Evolutionary conservation across 1,140 invertebrate genomes (phyloP).

Genomic region (Spodoptera frugiperda): DNA sequence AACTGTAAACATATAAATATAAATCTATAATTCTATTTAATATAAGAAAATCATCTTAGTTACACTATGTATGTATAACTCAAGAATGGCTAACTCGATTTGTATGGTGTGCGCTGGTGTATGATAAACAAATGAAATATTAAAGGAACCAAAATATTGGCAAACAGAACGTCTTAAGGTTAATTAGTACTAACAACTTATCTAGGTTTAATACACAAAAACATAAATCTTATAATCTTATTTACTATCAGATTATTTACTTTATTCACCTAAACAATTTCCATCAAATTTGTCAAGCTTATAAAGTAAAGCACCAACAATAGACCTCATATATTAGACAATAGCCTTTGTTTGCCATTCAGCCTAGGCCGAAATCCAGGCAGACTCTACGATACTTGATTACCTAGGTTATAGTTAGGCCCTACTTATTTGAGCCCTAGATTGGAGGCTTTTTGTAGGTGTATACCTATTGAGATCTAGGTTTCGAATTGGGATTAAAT

Average conservation of each 20-base stretch:
- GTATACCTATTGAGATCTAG: neutral
- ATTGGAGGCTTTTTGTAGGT: neutral
- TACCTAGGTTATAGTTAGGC: constrained; percentile 6
- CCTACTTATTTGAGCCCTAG: neutral
- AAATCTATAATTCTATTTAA: too few species aligned
- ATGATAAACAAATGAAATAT: too few species aligned
- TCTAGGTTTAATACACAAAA: neutral
- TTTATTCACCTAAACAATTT: neutral
- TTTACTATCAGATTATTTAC: neutral
- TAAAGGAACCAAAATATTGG: too few species aligned
- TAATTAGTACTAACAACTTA: too few species aligned
- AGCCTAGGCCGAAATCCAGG: constrained; percentile 2
- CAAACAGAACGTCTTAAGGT: too few species aligned
- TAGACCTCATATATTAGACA: neutral
- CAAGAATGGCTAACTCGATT: too few species aligned
- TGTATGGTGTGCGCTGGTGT: too few species aligned
- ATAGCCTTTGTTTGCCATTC: neutral
- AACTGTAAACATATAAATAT: too few species aligned
- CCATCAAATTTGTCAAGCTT: too few species aligned
- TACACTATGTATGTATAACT: too few species aligned
- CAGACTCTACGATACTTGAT: neutral
- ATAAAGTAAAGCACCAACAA: neutral
- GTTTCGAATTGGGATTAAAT: neutral
- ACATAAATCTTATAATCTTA: neutral
- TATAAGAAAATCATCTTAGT: too few species aligned